phyloP scores from a whole-genome alignment of 1,140 invertebrate genomes.

The Artemia franciscana region DNA sequence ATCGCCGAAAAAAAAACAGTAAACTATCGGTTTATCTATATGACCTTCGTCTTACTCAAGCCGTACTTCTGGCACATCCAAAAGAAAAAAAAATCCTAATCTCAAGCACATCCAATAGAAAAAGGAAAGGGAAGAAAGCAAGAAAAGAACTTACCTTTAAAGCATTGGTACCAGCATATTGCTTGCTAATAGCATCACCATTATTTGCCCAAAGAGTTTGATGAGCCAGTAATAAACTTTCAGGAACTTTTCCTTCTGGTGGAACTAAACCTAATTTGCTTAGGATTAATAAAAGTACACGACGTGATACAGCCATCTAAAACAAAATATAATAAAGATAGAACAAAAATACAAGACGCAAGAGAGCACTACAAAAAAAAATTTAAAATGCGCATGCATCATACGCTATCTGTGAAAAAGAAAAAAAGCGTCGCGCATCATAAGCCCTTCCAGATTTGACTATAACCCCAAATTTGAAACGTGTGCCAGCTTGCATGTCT shows the following conservation, averaged over 20 bases:
- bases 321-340: constrained; percentile 23
- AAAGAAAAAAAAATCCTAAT: constrained; percentile 7
- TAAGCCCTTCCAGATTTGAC: too few species aligned
- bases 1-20: too few species aligned
- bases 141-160: constrained; percentile 42
- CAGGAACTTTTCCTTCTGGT: constrained; percentile 47
- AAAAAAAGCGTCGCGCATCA: too few species aligned
- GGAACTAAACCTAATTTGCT: constrained; percentile 69
- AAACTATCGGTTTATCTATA: too few species aligned
- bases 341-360: too few species aligned
- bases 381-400: too few species aligned
- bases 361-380: too few species aligned
- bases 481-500: too few species aligned
- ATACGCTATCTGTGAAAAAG: too few species aligned
- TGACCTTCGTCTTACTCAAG: constrained; percentile 2
- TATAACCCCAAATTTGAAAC: too few species aligned
- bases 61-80: neutral
- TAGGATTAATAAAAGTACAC: constrained; percentile 72
- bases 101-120: constrained; percentile 1
- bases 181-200: constrained; percentile 75
- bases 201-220: constrained; percentile 87
- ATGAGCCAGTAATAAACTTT: constrained; percentile 41
- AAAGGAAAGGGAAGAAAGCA: neutral
- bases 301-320: constrained; percentile 70
- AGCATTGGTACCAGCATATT: constrained; percentile 91